Evolutionary conservation across 2,113 vertebrate species (phyloP).

Genomic region (Channa maculata): DNA sequence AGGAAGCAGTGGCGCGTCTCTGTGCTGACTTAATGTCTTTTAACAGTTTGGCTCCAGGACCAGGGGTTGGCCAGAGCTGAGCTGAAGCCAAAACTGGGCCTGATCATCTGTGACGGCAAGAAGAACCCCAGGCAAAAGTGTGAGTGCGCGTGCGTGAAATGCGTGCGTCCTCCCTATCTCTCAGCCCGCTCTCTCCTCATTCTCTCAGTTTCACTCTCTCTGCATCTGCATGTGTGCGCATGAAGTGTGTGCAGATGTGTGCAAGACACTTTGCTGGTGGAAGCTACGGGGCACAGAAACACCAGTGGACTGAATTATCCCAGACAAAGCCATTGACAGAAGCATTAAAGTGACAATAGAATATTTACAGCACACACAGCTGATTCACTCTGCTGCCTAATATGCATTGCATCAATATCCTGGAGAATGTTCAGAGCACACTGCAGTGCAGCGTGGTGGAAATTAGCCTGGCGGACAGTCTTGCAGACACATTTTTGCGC

Average conservation of each 20-base stretch:
- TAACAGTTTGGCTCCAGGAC: conserved; percentile 83
- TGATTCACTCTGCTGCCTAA: conserved; percentile 72
- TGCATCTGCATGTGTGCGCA: conserved; percentile 45
- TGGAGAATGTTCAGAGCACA: conserved; percentile 63
- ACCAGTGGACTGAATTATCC: conserved; percentile 69
- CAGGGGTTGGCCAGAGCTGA: conserved; percentile 74
- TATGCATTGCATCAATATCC: conserved; percentile 77
- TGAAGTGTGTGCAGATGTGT: conserved; percentile 55
- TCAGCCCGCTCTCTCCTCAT: conserved; percentile 56
- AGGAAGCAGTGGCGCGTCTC: conserved; percentile 77
- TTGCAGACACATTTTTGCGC: conserved; percentile 18
- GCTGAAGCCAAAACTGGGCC: conserved; percentile 74
- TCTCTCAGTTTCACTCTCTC: conserved; percentile 67
- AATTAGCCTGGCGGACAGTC: conserved; percentile 61
- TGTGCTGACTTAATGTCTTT: conserved; percentile 83
- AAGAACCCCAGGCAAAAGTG: conserved; percentile 70
- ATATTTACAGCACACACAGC: conserved; percentile 75
- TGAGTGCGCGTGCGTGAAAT: conserved; percentile 30
- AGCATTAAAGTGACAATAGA: conserved; percentile 80
- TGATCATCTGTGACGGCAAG: conserved; percentile 80
- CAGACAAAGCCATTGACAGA: conserved; percentile 76
- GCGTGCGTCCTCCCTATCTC: conserved; percentile 17
- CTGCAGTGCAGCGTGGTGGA: conserved; percentile 59
- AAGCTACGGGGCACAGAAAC: conserved; percentile 70
- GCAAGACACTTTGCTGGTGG: conserved; percentile 40